Conservation (phyloP, 2,113 vertebrate genomes). For the Psephotus haematonotus region DNA sequence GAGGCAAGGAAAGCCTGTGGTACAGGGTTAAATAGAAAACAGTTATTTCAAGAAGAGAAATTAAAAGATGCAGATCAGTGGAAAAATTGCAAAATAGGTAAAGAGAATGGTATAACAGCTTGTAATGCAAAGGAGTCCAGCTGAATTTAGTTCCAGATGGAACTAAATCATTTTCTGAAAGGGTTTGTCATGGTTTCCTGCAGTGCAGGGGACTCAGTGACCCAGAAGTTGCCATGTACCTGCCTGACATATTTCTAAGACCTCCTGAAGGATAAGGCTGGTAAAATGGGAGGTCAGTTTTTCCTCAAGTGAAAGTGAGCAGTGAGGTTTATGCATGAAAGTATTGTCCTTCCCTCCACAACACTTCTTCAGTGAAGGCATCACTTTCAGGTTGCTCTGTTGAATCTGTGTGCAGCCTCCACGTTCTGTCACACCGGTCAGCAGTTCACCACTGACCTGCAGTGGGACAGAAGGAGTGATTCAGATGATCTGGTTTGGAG, state of each 20-base stretch:
- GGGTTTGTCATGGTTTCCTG: neutral
- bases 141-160: neutral
- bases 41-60: neutral
- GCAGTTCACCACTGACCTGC: neutral
- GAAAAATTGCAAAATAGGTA: neutral
- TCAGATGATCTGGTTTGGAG: neutral
- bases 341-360: neutral
- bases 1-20: neutral
- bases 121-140: neutral
- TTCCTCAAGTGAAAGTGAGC: neutral
- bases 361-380: neutral
- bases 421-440: neutral
- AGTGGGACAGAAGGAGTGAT: neutral
- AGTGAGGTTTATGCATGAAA: neutral
- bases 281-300: neutral
- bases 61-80: neutral
- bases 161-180: neutral
- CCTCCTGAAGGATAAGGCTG: neutral
- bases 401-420: neutral
- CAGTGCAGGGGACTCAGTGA: neutral
- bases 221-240: neutral
- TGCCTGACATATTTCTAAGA: neutral
- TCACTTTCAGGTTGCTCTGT: neutral
- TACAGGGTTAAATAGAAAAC: neutral
- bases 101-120: neutral